Percentiles rank a stretch among this genome's conserved stretches.
Evolutionary conservation across 2,113 vertebrate genomes (phyloP).

Genomic region (Notarius lentiginosus): DNA sequence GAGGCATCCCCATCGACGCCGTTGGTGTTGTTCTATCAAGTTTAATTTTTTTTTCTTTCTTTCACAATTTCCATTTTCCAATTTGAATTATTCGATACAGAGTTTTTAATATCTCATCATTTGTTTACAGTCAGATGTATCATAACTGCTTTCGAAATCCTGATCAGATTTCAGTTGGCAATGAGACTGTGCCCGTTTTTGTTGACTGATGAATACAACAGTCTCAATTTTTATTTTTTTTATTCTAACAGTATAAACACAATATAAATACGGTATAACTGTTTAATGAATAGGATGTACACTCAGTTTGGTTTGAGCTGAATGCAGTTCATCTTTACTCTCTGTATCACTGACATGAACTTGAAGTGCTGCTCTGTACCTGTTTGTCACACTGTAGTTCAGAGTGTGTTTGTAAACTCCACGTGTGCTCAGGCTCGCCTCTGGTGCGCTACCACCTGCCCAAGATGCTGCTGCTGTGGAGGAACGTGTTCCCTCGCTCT

Average conservation of each 20-base stretch:
- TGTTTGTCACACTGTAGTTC: not conserved
- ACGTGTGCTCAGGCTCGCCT: constrained; percentile 80
- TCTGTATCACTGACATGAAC: not conserved
- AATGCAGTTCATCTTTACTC: too few relatives aligned
- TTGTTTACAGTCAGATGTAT: not conserved
- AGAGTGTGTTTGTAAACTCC: not conserved
- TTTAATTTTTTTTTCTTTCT: too few relatives aligned
- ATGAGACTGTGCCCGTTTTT: not conserved
- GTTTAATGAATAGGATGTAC: not conserved
- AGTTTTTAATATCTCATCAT: not conserved
- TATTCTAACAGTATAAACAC: not conserved
- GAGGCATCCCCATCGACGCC: too few relatives aligned
- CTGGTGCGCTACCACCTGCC: constrained; percentile 96
- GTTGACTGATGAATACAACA: not conserved
- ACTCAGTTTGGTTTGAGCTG: not conserved
- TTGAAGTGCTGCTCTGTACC: too few relatives aligned
- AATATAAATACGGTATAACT: not conserved
- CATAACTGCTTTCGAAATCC: not conserved
- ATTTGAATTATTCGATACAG: not conserved
- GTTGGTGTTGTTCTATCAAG: too few relatives aligned
- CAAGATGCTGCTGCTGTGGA: constrained; percentile 96
- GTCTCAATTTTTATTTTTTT: not conserved
- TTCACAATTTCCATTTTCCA: too few relatives aligned
- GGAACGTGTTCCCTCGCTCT: constrained; percentile 97
- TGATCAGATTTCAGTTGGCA: not conserved